phyloP scores from a whole-genome alignment of 2,888 invertebrate species.

The Erebia ligea region DNA sequence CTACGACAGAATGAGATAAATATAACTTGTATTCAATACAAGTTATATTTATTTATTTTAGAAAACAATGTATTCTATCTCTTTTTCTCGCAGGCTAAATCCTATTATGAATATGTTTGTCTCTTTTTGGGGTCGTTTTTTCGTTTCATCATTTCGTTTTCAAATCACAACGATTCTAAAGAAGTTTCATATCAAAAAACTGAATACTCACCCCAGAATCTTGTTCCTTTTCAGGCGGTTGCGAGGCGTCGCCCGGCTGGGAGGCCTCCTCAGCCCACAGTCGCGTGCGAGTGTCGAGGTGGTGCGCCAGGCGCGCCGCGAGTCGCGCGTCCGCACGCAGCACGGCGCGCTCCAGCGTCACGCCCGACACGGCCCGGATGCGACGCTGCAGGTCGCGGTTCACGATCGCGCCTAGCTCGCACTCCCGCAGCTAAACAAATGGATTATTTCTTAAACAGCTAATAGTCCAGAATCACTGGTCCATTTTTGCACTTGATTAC shows the following conservation, averaged over 20 bases:
- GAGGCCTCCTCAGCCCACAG: constrained; percentile 21
- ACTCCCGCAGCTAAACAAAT: constrained; percentile 88
- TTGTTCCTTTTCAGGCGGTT: neutral
- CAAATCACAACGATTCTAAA: no score
- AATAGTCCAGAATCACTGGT: neutral
- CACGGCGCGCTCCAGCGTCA: constrained; percentile 94
- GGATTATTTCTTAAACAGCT: neutral
- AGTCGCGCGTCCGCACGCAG: constrained; percentile 96
- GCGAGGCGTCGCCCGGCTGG: neutral
- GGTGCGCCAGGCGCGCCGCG: constrained; percentile 95
- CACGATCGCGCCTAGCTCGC: constrained; percentile 97
- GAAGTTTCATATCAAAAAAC: no score
- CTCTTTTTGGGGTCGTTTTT: no score
- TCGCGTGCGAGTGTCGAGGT: constrained; percentile 89
- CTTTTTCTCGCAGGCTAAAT: no score
- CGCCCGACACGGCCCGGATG: constrained; percentile 95
- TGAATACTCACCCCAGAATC: neutral
- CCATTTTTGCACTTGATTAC: no score
- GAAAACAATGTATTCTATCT: no score
- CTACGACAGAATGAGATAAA: no score
- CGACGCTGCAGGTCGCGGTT: constrained; percentile 98
- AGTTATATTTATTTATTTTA: no score
- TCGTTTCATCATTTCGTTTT: no score
- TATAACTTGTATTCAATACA: no score
- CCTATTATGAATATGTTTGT: no score